Evolutionary conservation across 1,140 invertebrate species (phyloP), one percentile per base, ranked within the genome.

Genomic region (Dendroctonus valens): DNA sequence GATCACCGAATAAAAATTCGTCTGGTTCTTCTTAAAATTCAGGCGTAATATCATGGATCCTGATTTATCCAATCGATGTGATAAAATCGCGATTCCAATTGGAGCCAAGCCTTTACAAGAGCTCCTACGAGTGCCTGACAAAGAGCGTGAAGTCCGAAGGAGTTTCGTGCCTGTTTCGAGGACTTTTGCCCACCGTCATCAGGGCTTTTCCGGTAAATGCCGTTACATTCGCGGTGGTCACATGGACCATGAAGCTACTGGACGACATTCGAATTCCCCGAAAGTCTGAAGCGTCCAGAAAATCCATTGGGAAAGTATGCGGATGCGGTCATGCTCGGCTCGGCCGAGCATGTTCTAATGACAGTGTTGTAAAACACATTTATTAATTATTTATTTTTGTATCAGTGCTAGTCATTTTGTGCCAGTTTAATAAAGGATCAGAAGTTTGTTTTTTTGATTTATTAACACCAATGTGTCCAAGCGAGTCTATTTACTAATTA

Each of bases 131-230:
- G 73, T 96, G 93, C 75, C 79, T 89, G 3, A 76, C 79, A 11
- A 83, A 89, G 71, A 91, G 90, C 39, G 79, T 91, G 38, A 77
- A 77, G 37, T 73, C 77, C 0, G 92, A 94, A 73, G 92, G 93
- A 0, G 81, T 84, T 61, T 67, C 71, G 0, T 89, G 87, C 64
- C 81, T 95, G 62, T 82, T 84, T 15, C 79, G 88, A 8, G 93
- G 93, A 0, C 73, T 95, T 0, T 85, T 82, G 8, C 90, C 92
- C 0, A 91, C 92, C 0, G 76, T 92, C 11, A 76, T 95, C 41
- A 83, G 94, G 48, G 92, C 94, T 0, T 96, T 97, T 79, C 92
- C 94, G 0, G 90, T 90, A n/a, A 97, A 97, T 74, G 94, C 93
- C 0, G 91, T 90, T 2, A 94, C 91, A 41, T 96, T 97, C 75